A percentile compares a stretch with the other conserved stretches of the same genome.
Conservation (phyloP, 2,888 invertebrate species). For the Cepaea hortensis region DNA sequence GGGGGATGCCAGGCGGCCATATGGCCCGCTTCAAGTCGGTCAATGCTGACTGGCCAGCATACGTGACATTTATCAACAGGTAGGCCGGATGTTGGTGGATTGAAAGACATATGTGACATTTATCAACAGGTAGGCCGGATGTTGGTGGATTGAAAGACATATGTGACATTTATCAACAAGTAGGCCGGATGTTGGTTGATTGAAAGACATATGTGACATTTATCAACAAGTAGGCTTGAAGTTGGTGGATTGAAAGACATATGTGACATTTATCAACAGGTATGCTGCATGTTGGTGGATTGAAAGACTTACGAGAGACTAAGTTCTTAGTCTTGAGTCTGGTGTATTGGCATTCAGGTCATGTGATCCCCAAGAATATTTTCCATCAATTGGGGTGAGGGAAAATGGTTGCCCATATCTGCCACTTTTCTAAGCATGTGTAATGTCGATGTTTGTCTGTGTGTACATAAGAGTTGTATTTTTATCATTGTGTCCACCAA, state of each 20-base stretch:
- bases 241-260: too few relatives aligned
- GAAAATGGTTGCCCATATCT: not conserved
- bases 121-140: not conserved
- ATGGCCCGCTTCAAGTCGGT: not conserved
- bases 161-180: slow-evolving; percentile 17
- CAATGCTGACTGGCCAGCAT: slow-evolving; percentile 37
- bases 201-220: not conserved
- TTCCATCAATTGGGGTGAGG: not conserved
- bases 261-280: slow-evolving; percentile 19
- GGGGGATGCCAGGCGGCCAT: not conserved
- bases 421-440: not conserved
- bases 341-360: not conserved
- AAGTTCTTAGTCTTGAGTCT: not conserved
- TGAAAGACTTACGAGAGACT: not conserved
- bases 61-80: slow-evolving; percentile 40
- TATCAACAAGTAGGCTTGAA: too few relatives aligned
- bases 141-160: not conserved
- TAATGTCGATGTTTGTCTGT: not conserved
- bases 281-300: not conserved
- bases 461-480: not conserved
- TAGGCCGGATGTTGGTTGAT: not conserved
- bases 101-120: too few relatives aligned
- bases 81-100: not conserved
- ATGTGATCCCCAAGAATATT: not conserved
- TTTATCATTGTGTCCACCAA: not conserved